Conservation (phyloP, 2,888 invertebrate species). For the Sesamia inferens region DNA sequence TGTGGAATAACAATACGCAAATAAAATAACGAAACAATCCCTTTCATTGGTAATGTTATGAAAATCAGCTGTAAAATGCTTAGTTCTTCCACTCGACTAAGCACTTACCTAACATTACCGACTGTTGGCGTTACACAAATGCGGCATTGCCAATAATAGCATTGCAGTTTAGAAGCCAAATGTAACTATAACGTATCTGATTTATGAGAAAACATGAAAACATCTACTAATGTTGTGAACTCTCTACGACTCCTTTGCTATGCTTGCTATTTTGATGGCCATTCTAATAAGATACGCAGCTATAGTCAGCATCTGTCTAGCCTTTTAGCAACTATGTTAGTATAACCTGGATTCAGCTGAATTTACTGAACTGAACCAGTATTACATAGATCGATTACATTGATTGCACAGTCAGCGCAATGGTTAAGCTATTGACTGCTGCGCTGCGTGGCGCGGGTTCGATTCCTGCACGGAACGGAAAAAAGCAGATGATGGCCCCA, state of each 20-base stretch:
- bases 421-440: too few species aligned
- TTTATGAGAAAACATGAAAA: slow-evolving; percentile 28
- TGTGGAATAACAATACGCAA: too few species aligned
- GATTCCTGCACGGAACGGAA: too few species aligned
- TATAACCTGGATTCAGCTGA: too few species aligned
- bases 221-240: neutral
- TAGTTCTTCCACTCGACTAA: slow-evolving; percentile 18
- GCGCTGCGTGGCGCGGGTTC: too few species aligned
- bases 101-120: slow-evolving; percentile 30
- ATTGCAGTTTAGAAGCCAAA: slow-evolving; percentile 44
- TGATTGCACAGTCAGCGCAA: too few species aligned
- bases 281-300: neutral
- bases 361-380: too few species aligned
- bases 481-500: too few species aligned
- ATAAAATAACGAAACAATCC: neutral
- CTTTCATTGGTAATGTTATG: neutral
- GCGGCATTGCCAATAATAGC: slow-evolving; percentile 38
- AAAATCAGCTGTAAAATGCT: slow-evolving; percentile 22
- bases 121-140: slow-evolving; percentile 29
- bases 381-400: too few species aligned
- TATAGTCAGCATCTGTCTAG: neutral
- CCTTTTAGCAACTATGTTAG: too few species aligned
- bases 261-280: neutral
- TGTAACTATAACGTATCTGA: slow-evolving; percentile 18
- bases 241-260: neutral